phyloP scores from a whole-genome alignment of 2,888 invertebrate genomes.

The Ypsolopha scabrella region DNA sequence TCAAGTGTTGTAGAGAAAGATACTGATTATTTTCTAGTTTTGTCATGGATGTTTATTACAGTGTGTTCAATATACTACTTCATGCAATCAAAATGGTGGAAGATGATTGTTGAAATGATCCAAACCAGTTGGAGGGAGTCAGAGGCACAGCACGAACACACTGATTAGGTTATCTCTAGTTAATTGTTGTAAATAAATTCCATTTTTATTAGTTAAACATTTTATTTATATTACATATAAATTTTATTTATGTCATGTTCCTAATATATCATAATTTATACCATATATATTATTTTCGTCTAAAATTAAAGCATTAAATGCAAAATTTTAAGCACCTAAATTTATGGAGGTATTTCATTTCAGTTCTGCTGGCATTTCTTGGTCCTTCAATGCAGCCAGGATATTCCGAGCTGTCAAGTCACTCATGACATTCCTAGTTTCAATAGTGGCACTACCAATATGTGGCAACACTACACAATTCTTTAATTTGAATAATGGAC shows the following conservation, averaged over 20 bases:
- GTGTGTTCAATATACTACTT: slow-evolving; percentile 81
- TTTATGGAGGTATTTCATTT: slow-evolving; percentile 17
- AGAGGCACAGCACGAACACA: slow-evolving; percentile 84
- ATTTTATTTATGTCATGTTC: not conserved
- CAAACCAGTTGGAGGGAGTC: slow-evolving; percentile 91
- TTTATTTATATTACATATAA: not conserved
- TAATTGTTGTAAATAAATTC: not conserved
- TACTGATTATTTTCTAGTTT: slow-evolving; percentile 82
- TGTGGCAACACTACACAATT: slow-evolving; percentile 90
- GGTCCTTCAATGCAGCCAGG: slow-evolving; percentile 77
- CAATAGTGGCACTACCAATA: slow-evolving; percentile 90
- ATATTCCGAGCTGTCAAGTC: slow-evolving; percentile 87
- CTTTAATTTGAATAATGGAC: slow-evolving; percentile 77
- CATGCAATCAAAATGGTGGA: slow-evolving; percentile 82
- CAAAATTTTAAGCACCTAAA: too few relatives aligned
- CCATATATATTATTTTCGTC: not conserved
- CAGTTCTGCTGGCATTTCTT: slow-evolving; percentile 78
- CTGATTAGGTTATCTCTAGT: slow-evolving; percentile 59
- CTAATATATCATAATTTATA: not conserved
- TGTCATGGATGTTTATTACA: slow-evolving; percentile 89
- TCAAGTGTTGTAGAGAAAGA: slow-evolving; percentile 80
- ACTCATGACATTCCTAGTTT: slow-evolving; percentile 87
- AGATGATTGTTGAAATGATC: slow-evolving; percentile 83
- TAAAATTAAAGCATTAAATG: too few relatives aligned
- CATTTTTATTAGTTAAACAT: not conserved